A percentile compares a stretch with the other conserved stretches of the same genome.
These are phyloP conservation scores for Dryas iulia DNA, from an alignment of 1,140 invertebrate genomes.

Conservation along the genomic window DNA sequence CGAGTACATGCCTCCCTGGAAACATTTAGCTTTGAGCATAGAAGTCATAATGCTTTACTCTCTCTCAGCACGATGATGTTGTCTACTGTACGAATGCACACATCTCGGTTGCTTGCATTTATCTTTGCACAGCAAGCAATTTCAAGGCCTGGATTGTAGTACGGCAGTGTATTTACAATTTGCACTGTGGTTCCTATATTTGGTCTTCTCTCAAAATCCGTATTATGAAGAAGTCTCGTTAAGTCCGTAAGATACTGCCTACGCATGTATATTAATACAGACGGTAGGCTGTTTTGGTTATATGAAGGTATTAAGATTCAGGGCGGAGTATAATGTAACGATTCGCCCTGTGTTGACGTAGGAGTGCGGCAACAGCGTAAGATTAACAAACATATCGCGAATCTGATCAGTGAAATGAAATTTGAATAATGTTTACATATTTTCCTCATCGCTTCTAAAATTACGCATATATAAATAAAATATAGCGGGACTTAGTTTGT, in stretches of 20 bases:
- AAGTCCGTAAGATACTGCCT: constrained; percentile 34
- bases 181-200: constrained; percentile 46
- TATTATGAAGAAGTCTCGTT: constrained; percentile 41
- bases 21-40: background rate
- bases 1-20: background rate
- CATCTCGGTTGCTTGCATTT: constrained; percentile 42
- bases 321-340: constrained; percentile 26
- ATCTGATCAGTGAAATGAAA: background rate
- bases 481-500: no score
- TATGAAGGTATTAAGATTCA: constrained; percentile 45
- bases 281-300: constrained; percentile 33
- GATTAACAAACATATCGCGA: constrained; percentile 25
- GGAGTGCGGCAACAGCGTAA: constrained; percentile 22
- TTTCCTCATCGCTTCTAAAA: background rate
- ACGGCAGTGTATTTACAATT: constrained; percentile 50
- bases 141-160: constrained; percentile 44
- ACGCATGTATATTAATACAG: constrained; percentile 40
- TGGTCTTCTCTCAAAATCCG: constrained; percentile 41
- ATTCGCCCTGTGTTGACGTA: constrained; percentile 25
- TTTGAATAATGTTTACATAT: constrained; percentile 6
- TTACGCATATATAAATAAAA: background rate
- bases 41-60: constrained; percentile 5
- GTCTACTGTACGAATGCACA: constrained; percentile 28
- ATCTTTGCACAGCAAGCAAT: constrained; percentile 52
- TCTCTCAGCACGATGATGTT: background rate